Percentiles rank a stretch among this genome's conserved stretches.
Evolutionary conservation across 1,140 invertebrate genomes (phyloP).

Genomic region (Bombus affinis): DNA sequence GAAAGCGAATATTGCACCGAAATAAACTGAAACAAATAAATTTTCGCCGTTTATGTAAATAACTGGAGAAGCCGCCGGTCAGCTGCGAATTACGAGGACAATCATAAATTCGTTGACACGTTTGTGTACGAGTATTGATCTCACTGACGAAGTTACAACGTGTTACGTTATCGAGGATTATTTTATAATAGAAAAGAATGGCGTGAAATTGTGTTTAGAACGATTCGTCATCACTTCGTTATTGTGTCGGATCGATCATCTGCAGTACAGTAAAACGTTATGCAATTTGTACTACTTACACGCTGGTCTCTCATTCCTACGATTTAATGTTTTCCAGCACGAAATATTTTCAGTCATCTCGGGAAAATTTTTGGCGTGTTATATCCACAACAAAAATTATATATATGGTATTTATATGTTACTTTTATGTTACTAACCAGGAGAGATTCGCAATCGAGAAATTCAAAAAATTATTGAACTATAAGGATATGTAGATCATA

Average conservation of each 20-base stretch:
- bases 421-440: no score
- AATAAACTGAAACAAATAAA: conserved; percentile 54
- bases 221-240: neutral
- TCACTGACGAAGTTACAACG: neutral
- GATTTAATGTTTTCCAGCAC: no score
- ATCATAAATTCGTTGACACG: conserved; percentile 41
- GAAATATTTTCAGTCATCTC: no score
- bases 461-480: no score
- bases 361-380: no score
- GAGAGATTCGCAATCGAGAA: no score
- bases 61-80: conserved; percentile 4
- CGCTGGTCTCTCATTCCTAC: neutral
- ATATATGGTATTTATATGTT: no score
- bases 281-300: neutral
- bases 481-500: no score
- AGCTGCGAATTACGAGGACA: conserved; percentile 19
- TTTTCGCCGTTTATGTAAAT: conserved; percentile 50
- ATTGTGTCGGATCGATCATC: neutral
- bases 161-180: no score
- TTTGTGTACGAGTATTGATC: neutral
- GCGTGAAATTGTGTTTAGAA: neutral
- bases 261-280: neutral
- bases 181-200: no score
- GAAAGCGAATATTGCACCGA: conserved; percentile 38
- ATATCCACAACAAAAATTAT: no score